Conservation (phyloP, 2,888 invertebrate genomes). For the Perizoma flavofasciatum region DNA sequence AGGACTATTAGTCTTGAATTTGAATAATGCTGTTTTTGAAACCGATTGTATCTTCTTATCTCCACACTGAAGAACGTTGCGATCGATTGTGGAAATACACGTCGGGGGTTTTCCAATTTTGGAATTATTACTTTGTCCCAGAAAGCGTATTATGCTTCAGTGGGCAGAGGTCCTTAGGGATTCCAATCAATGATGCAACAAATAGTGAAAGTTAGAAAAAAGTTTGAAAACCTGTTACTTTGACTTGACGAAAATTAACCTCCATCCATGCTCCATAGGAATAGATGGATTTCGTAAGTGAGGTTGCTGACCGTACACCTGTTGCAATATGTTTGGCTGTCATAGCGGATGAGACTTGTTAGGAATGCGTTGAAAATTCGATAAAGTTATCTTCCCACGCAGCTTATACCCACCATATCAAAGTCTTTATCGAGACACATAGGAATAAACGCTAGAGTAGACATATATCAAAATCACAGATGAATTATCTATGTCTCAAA, state of each 20-base stretch:
- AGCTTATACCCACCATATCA: neutral
- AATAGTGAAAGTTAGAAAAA: constrained; percentile 54
- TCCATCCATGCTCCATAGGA: constrained; percentile 23
- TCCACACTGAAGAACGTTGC: no score
- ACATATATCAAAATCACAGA: no score
- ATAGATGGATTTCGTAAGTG: constrained; percentile 34
- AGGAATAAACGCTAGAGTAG: no score
- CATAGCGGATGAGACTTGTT: neutral
- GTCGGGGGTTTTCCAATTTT: no score
- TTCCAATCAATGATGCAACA: constrained; percentile 44
- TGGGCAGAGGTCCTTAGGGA: constrained; percentile 24
- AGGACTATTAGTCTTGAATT: no score
- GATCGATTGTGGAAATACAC: no score
- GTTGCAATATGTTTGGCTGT: constrained; percentile 13
- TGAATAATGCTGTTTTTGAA: no score
- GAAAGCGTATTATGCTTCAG: neutral
- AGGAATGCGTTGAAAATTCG: neutral
- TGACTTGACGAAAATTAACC: constrained; percentile 31
- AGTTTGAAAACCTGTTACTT: constrained; percentile 41
- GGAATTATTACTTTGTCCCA: no score
- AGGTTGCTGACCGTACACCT: constrained; percentile 37
- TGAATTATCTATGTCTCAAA: no score
- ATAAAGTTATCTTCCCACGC: constrained; percentile 1
- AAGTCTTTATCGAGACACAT: neutral
- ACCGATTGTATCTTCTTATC: no score